phyloP scores from a whole-genome alignment of 2,797 vertebrate genomes.

The Lepilemur ruficaudatus region DNA sequence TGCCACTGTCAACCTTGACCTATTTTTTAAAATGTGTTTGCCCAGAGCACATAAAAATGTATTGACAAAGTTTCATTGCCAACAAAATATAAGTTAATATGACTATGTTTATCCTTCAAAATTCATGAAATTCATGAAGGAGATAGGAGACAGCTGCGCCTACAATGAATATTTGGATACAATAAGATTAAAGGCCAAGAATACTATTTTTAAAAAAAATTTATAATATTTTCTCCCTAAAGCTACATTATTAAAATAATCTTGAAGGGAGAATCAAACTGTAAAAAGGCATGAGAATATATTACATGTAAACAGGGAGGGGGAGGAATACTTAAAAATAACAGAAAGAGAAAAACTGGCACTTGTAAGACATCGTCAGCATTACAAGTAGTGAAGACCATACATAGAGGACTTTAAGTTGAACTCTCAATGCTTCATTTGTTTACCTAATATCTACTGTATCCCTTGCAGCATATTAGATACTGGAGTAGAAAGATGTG shows the following conservation, averaged over 20 bases:
- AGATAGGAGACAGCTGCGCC: background rate
- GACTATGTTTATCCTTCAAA: background rate
- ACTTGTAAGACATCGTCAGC: background rate
- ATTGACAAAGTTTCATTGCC: background rate
- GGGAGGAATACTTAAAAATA: background rate
- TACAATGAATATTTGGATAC: background rate
- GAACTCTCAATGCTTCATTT: background rate
- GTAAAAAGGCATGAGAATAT: background rate
- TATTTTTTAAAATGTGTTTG: constrained; percentile 22
- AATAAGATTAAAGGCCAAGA: background rate
- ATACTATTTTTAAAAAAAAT: background rate
- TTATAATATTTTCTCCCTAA: constrained; percentile 9
- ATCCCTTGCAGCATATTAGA: background rate
- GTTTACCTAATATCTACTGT: background rate
- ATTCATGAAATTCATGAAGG: background rate
- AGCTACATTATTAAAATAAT: constrained; percentile 26
- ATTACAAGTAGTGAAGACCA: background rate
- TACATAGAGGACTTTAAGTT: background rate
- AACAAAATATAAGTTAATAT: background rate
- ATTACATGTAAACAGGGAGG: background rate
- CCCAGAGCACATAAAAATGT: background rate
- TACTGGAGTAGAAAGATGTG: background rate
- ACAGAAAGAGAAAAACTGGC: background rate
- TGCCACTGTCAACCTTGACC: background rate
- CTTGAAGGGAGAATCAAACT: background rate